A percentile compares a stretch with the other conserved stretches of the same genome.
Conservation (phyloP, 1,140 invertebrate species). For the Zaprionus ornatus region DNA sequence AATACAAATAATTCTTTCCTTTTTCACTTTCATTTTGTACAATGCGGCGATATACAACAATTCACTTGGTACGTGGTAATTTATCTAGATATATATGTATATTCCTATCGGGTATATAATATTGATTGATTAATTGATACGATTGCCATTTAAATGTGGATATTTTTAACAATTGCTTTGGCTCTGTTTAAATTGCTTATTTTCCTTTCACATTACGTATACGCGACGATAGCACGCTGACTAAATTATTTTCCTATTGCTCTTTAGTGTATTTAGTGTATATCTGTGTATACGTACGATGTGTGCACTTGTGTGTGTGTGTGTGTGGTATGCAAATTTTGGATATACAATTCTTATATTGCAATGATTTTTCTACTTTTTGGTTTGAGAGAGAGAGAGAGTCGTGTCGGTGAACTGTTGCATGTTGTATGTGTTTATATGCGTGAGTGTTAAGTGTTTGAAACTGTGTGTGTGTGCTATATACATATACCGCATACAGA, state of each 20-base stretch:
- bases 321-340: constrained; percentile 44
- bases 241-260: constrained; percentile 15
- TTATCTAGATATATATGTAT: constrained; percentile 13
- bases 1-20: constrained; percentile 40
- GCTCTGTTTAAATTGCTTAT: constrained; percentile 42
- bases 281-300: background rate
- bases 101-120: constrained; percentile 6
- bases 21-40: constrained; percentile 53
- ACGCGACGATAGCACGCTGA: constrained; percentile 31
- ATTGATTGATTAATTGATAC: constrained; percentile 60
- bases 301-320: background rate
- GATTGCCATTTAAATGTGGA: constrained; percentile 52
- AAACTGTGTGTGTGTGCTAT: constrained; percentile 11
- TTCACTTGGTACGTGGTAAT: constrained; percentile 21
- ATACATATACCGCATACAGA: constrained; percentile 43
- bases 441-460: constrained; percentile 10
- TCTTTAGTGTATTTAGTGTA: constrained; percentile 1
- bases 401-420: constrained; percentile 47
- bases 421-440: constrained; percentile 28
- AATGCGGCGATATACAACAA: constrained; percentile 52
- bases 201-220: constrained; percentile 42
- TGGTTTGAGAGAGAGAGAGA: constrained; percentile 31
- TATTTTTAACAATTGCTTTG: constrained; percentile 58
- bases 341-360: constrained; percentile 32
- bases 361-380: constrained; percentile 14